Conservation (phyloP, 2,113 vertebrate species). For the Oophaga pumilio region DNA sequence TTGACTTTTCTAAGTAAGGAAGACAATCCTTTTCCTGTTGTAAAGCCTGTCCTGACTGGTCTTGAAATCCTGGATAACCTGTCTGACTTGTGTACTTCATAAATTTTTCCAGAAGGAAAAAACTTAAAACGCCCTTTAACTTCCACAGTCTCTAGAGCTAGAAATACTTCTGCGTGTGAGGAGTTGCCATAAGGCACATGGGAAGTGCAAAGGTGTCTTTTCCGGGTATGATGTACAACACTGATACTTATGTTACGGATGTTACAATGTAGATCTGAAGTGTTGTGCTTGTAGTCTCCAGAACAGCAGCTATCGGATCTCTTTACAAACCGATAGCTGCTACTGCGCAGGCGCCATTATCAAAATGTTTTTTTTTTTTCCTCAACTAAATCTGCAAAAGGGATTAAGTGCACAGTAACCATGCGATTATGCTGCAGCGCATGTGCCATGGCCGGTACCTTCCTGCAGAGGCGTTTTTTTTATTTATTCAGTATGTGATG, state of each 20-base stretch:
- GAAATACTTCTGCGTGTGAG: neutral
- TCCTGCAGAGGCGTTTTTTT: too few species aligned
- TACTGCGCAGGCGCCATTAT: too few species aligned
- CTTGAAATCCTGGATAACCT: slow-evolving; percentile 32
- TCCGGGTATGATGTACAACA: neutral
- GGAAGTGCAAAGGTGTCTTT: neutral
- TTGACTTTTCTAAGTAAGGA: neutral
- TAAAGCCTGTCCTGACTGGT: neutral
- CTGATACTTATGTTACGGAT: neutral
- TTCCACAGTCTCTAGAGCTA: neutral
- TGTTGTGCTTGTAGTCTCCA: too few species aligned
- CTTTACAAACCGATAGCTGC: too few species aligned
- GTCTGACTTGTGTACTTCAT: slow-evolving; percentile 2
- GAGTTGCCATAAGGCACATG: neutral
- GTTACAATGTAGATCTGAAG: neutral
- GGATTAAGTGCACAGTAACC: too few species aligned
- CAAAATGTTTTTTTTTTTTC: too few species aligned
- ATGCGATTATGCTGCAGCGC: too few species aligned
- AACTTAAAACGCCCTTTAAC: neutral
- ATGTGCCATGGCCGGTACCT: too few species aligned
- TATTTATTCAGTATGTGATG: too few species aligned
- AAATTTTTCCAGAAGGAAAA: neutral
- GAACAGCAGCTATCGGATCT: too few species aligned
- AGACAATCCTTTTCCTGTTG: slow-evolving; percentile 1
- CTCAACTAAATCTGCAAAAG: too few species aligned